Conservation (phyloP, 2,888 invertebrate genomes). For the Glyphotaelius pellucidus region DNA sequence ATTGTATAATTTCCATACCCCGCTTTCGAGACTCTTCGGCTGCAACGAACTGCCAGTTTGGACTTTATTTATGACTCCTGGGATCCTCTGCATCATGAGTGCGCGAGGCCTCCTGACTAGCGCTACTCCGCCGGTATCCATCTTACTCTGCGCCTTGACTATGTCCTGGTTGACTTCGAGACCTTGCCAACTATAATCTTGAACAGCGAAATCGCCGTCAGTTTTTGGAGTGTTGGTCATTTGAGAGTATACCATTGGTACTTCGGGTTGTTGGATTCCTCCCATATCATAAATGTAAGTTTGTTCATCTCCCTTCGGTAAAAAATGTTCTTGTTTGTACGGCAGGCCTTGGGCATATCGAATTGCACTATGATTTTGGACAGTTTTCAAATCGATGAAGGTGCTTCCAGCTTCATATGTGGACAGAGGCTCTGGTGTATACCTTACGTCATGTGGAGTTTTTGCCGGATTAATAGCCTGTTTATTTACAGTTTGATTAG, state of each 20-base stretch:
- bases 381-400: neutral
- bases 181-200: neutral
- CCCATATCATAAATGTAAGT: neutral
- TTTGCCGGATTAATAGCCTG: neutral
- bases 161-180: neutral
- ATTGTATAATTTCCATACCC: conserved; percentile 22
- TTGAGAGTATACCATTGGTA: neutral
- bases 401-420: neutral
- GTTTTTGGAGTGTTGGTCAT: neutral
- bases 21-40: conserved; percentile 19
- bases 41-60: neutral
- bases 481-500: neutral
- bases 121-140: conserved; percentile 23
- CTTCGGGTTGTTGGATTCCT: neutral
- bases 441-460: neutral
- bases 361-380: conserved; percentile 2
- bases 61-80: neutral
- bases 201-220: neutral
- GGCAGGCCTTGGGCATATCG: neutral
- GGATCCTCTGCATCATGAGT: neutral
- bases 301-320: neutral
- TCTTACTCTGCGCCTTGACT: neutral
- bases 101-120: conserved; percentile 13
- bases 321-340: neutral
- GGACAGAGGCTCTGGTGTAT: neutral